Evolutionary conservation across 2,888 invertebrate genomes (phyloP), one percentile per base, ranked within the genome.

Genomic region (Scrobipalpa atriplicella): DNA sequence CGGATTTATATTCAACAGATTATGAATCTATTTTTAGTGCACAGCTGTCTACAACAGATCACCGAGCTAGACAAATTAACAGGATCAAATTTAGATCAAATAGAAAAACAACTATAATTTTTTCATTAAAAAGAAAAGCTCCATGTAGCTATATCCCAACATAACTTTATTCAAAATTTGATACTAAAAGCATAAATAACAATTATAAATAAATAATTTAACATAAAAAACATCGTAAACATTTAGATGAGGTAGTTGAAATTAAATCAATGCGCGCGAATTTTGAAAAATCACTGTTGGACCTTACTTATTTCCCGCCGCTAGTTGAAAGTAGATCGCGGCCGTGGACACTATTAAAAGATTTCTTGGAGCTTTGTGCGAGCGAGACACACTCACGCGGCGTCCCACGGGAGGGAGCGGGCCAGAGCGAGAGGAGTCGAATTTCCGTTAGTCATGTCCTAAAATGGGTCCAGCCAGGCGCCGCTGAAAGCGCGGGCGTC

Each of bases 391-490:
- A 68, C 79, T 81, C 75, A 89, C 80, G 75, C 72, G 80, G 78
- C 83, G 77, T 85, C 89, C 86, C 86, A 83, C 87, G 87, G 84
- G 92, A 89, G 89, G 74, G 92, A 92, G 85, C 91, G 85, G 86
- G 87, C 78, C 85, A 82, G 89, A 89, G 85, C 85, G 89, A 89
- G 90, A 89, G 92, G 92, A 90, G 90, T 94, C 94, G 92, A 93
- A 94, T 95, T 95, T 95, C 94, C 93, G 92, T 93, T 93, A 93
- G 94, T 94, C 93, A 94, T 95, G 94, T 94, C 95, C 95, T 95
- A 95, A 95, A 94, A 95, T 94, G 95, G 95, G 93, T 90, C 90
- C 93, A 93, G 87, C 90, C 90, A 90, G 93, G 94, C 93, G 90
- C 92, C 90, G 92, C 90, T 89, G 90, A 90, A 90, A 89, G 92